Percentiles rank a stretch among this genome's conserved stretches.
Evolutionary conservation across 1,140 invertebrate species (phyloP).

Genomic region (Caenorhabditis tropicalis): DNA sequence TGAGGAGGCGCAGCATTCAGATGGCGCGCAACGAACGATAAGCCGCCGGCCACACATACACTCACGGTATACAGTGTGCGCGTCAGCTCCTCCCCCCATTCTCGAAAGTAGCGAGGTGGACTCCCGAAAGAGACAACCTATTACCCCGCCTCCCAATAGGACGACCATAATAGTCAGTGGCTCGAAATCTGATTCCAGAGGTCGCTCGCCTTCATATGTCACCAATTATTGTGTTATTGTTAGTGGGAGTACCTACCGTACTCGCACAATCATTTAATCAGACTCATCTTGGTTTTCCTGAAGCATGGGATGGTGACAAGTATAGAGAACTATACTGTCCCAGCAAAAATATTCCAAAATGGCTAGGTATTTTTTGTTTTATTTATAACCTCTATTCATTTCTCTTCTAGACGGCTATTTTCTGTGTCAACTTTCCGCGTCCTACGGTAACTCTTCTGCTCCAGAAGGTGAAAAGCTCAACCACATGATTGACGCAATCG

Average conservation of each 20-base stretch:
- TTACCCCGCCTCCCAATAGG: conserved; percentile 26
- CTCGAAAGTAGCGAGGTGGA: conserved; percentile 1
- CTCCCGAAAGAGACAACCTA: neutral
- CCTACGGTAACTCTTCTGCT: conserved; percentile 66
- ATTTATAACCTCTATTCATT: neutral
- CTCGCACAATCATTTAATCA: conserved; percentile 45
- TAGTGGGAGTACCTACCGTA: neutral
- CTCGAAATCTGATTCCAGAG: conserved; percentile 40
- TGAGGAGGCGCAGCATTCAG: conserved; percentile 40
- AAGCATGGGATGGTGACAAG: conserved; percentile 71
- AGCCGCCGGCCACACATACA: conserved; percentile 26
- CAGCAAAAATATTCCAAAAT: conserved; percentile 70
- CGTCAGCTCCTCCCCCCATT: neutral
- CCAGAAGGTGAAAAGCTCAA: conserved; percentile 66
- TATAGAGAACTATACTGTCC: conserved; percentile 69
- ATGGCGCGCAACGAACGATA: conserved; percentile 42
- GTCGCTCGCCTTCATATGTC: conserved; percentile 38
- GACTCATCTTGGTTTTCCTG: conserved; percentile 67
- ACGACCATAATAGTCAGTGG: conserved; percentile 41
- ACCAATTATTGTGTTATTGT: conserved; percentile 25
- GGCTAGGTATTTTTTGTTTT: conserved; percentile 60
- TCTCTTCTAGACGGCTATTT: conserved; percentile 69
- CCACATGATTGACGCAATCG: conserved; percentile 72
- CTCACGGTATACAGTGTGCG: conserved; percentile 22
- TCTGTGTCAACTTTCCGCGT: conserved; percentile 69